phyloP scores from a whole-genome alignment of 2,888 invertebrate species.

The Chrysodeixis includens region DNA sequence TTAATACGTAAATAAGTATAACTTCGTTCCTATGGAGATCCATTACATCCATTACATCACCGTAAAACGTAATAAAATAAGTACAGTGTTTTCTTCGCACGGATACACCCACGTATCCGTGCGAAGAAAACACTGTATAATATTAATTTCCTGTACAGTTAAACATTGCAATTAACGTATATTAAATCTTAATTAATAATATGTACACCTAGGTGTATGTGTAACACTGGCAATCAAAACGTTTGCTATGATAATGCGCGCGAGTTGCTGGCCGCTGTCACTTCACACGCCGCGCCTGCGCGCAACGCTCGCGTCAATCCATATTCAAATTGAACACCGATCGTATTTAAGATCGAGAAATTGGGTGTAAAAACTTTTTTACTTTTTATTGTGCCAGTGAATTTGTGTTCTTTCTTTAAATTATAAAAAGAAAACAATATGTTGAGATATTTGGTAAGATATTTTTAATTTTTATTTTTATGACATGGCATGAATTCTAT shows the following conservation, averaged over 20 bases:
- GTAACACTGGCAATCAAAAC: constrained; percentile 13
- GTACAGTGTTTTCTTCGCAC: too few relatives aligned
- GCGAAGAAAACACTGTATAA: too few relatives aligned
- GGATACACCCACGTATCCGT: too few relatives aligned
- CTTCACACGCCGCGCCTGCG: constrained; percentile 35
- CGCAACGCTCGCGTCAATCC: constrained; percentile 32
- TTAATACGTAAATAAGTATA: too few relatives aligned
- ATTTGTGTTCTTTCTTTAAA: constrained; percentile 17
- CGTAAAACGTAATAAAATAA: too few relatives aligned
- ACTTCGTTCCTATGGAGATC: too few relatives aligned
- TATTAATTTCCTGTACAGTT: too few relatives aligned
- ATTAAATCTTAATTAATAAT: neutral
- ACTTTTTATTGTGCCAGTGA: constrained; percentile 43
- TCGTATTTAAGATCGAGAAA: constrained; percentile 40
- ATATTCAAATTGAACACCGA: constrained; percentile 28
- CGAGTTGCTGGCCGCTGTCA: constrained; percentile 39
- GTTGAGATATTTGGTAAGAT: constrained; percentile 59
- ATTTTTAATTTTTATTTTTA: neutral
- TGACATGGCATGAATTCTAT: too few relatives aligned
- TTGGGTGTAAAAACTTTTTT: constrained; percentile 15
- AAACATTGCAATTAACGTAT: neutral
- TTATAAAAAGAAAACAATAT: constrained; percentile 39
- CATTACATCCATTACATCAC: too few relatives aligned
- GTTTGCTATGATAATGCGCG: constrained; percentile 23
- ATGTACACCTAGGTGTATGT: constrained; percentile 1